Conservation (phyloP, 2,888 invertebrate genomes). For the Drosophila dives region DNA sequence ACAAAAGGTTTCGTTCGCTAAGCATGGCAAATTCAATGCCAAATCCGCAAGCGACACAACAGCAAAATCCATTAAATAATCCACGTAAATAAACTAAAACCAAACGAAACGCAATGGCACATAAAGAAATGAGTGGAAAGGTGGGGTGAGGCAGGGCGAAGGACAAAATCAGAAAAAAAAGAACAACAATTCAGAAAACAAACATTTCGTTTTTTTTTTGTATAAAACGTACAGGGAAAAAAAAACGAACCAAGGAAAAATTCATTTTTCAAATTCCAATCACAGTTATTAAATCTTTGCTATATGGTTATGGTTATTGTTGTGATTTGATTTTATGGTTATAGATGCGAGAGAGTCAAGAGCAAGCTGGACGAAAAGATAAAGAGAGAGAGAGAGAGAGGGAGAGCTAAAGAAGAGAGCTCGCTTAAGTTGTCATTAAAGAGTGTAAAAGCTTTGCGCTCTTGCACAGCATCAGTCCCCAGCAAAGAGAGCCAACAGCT, state of each 20-base stretch:
- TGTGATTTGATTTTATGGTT: conserved; percentile 79
- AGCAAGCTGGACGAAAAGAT: neutral
- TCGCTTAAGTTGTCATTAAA: conserved; percentile 8
- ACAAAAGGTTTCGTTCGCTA: conserved; percentile 51
- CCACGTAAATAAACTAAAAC: conserved; percentile 72
- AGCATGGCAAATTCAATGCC: conserved; percentile 67
- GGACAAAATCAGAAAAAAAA: conserved; percentile 20
- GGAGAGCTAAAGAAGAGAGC: neutral
- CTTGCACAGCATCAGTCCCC: conserved; percentile 24
- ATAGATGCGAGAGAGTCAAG: conserved; percentile 54
- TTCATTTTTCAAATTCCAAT: conserved; percentile 79
- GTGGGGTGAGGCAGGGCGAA: conserved; percentile 1
- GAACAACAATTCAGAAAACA: conserved; percentile 33
- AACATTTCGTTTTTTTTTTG: conserved; percentile 46
- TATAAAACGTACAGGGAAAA: conserved; percentile 19
- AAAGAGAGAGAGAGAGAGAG: neutral
- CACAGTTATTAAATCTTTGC: conserved; percentile 79
- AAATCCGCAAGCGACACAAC: conserved; percentile 46
- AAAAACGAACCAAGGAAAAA: conserved; percentile 50
- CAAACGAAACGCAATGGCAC: conserved; percentile 56
- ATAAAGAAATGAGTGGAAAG: conserved; percentile 33
- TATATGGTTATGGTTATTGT: conserved; percentile 79
- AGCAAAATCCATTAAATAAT: conserved; percentile 75
- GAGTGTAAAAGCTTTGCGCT: conserved; percentile 35
- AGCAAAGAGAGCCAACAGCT: conserved; percentile 31